Evolutionary conservation across 2,797 vertebrate genomes (phyloP).

Genomic region (Paguma larvata): DNA sequence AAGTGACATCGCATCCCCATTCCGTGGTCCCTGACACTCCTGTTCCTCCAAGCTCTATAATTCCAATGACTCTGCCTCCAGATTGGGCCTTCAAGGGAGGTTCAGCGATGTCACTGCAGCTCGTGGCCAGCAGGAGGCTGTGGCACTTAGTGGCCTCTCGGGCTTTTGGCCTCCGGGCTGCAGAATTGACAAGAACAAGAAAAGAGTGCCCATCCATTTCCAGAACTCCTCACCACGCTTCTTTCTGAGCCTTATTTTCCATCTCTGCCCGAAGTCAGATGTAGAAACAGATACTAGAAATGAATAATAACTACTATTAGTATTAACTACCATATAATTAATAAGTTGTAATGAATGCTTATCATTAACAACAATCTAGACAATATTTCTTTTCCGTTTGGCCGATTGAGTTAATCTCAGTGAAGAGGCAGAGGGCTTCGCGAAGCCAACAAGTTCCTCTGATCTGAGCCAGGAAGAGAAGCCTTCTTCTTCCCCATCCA

Average conservation of each 20-base stretch:
- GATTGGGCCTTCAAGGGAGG: not conserved
- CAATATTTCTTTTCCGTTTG: constrained; percentile 66
- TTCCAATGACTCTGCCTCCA: not conserved
- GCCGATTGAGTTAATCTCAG: constrained; percentile 42
- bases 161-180: not conserved
- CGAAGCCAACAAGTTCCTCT: not conserved
- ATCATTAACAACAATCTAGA: not conserved
- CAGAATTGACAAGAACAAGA: not conserved
- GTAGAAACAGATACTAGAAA: not conserved
- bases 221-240: not conserved
- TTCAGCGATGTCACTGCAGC: not conserved
- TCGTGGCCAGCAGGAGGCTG: constrained; percentile 10
- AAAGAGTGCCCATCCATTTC: not conserved
- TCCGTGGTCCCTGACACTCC: not conserved
- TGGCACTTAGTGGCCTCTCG: not conserved
- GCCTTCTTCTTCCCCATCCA: not conserved
- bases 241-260: not conserved
- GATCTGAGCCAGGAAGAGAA: not conserved
- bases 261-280: not conserved
- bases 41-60: not conserved
- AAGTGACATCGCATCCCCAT: not conserved
- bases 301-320: not conserved
- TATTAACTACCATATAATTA: not conserved
- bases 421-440: not conserved
- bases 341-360: not conserved